Conservation (phyloP, 2,113 vertebrate genomes). For the Pelecanus crispus region DNA sequence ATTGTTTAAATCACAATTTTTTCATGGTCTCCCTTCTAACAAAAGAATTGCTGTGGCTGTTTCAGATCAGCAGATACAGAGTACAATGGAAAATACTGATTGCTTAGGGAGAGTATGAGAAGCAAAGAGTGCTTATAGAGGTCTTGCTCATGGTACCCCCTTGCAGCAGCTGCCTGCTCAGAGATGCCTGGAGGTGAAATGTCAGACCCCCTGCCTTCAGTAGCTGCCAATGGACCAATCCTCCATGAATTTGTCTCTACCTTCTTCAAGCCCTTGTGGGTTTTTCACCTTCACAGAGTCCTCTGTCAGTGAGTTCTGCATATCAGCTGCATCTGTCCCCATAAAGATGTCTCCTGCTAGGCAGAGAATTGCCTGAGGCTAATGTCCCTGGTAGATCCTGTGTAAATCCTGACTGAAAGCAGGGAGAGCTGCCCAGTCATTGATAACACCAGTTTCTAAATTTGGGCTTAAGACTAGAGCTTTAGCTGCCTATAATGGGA, state of each 20-base stretch:
- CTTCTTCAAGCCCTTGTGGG: background rate
- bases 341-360: background rate
- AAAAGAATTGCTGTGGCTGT: background rate
- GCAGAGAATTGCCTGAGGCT: background rate
- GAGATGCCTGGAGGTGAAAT: background rate
- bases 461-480: accelerated
- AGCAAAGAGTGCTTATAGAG: background rate
- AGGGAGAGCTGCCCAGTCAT: background rate
- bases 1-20: background rate
- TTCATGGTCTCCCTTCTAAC: background rate
- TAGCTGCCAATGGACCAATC: background rate
- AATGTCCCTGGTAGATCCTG: background rate
- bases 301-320: background rate
- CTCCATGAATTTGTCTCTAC: background rate
- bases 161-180: background rate
- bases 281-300: background rate
- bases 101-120: background rate
- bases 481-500: background rate
- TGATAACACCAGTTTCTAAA: background rate
- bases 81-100: background rate
- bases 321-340: background rate
- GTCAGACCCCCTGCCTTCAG: background rate
- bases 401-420: background rate
- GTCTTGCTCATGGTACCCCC: background rate
- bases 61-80: background rate